These are phyloP conservation scores for Branchellion lobata DNA, from an alignment of 2,888 invertebrate species.

Conservation along the genomic window DNA sequence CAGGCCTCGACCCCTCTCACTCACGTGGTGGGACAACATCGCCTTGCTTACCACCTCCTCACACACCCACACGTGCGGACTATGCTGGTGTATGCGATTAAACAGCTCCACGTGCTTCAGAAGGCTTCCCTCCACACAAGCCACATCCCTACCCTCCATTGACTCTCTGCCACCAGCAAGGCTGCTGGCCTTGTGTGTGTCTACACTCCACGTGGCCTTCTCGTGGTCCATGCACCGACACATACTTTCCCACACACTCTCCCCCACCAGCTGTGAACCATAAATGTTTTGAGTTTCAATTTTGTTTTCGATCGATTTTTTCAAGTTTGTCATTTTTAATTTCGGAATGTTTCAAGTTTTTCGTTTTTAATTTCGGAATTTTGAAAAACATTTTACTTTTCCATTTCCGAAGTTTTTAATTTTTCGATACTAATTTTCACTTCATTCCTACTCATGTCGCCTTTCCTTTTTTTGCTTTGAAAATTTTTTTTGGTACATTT, in stretches of 20 bases:
- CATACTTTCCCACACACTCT: conserved; percentile 16
- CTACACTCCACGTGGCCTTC: background rate
- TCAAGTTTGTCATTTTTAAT: too few species aligned
- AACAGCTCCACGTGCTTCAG: conserved; percentile 72
- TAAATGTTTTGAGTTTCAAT: too few species aligned
- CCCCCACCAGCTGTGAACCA: conserved; percentile 7
- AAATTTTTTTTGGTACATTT: too few species aligned
- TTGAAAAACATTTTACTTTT: too few species aligned
- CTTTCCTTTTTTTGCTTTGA: too few species aligned
- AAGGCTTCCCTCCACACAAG: conserved; percentile 61
- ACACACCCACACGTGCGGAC: conserved; percentile 69
- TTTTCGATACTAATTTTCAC: too few species aligned
- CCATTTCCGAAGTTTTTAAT: too few species aligned
- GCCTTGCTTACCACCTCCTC: conserved; percentile 70
- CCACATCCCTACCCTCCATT: background rate
- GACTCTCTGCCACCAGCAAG: background rate
- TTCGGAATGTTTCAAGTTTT: too few species aligned
- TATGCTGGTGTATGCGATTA: conserved; percentile 75
- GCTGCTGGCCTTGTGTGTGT: background rate
- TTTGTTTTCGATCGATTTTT: too few species aligned
- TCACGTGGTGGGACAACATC: conserved; percentile 59
- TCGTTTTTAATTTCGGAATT: too few species aligned
- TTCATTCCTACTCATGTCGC: too few species aligned
- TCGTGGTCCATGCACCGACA: background rate
- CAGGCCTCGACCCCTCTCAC: background rate